Base-by-base conservation (phyloP, 2,888 invertebrate species). In the Hyposoter dolosus region DNA sequence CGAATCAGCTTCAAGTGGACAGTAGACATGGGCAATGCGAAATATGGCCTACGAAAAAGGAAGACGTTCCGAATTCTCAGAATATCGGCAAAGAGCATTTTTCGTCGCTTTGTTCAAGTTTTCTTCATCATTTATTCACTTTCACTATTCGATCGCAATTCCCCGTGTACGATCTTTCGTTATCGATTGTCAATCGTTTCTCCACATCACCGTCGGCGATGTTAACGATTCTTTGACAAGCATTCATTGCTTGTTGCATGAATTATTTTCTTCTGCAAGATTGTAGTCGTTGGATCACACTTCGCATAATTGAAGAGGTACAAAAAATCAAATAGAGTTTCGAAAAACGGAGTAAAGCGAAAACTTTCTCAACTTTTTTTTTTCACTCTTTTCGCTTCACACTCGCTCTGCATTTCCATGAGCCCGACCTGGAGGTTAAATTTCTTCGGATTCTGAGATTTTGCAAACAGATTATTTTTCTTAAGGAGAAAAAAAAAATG, bases 1-100 rank as follows among this genome's bases (percentile, higher is more conserved):
- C 83, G 76, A 87, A 88, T 88, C 87, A 76, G 47, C 77, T 78
- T 80, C 69, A 65, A 76, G 79, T 76, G 68, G 66, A 66, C 77
- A 76, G 82, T 72, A 63, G 66, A 77, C 77, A 66, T 35, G 50
- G 77, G 10, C 63, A 77, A 77, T 47, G 77, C 50, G 40, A 77
- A 66, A 66, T 35, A 28, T 45, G 40, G 66, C 35, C 66, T 17
- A 66, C 28, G 45, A 35, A 50, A 10, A 66, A 47, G 50, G 35
- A 65, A 50, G 63, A 50, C 9, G 65, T 23, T 28, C 35, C 23
- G 66, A 66, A 76, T 40, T 35, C 28, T 45, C 17, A 50, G 63
- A 43, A 75, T 17, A n/a, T 17, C 17, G 50, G 50, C 6, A 47
- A 45, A 17, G 19, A 65, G 23, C 32, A 72, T 71, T 28, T 9